phyloP scores from a whole-genome alignment of 1,140 invertebrate species.

The Euglossa dilemma region DNA sequence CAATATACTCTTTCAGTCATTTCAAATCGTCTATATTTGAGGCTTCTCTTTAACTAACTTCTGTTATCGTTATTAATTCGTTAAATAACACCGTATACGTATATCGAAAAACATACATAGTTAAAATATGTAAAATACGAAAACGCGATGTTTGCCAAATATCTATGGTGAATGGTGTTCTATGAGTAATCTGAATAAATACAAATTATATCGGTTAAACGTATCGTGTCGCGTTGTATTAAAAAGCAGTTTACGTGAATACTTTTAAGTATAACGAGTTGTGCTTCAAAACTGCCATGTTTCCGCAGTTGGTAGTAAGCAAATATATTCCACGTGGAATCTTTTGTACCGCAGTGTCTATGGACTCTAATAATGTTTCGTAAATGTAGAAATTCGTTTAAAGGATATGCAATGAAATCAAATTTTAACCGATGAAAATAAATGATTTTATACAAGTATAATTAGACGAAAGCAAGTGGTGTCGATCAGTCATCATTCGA shows the following conservation, averaged over 20 bases:
- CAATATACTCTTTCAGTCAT: too few relatives aligned
- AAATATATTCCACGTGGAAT: not conserved
- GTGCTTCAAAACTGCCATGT: not conserved
- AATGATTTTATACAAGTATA: not conserved
- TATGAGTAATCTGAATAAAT: slow-evolving; percentile 11
- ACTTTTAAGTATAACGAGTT: not conserved
- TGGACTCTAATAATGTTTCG: not conserved
- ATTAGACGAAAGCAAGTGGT: not conserved
- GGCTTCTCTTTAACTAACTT: too few relatives aligned
- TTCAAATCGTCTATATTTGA: too few relatives aligned
- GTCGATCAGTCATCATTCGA: not conserved
- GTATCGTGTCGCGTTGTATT: not conserved
- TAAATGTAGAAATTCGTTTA: not conserved
- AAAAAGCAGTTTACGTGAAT: not conserved
- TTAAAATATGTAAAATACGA: not conserved
- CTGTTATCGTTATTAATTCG: too few relatives aligned
- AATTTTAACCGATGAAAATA: not conserved
- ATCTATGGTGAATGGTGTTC: too few relatives aligned
- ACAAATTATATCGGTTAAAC: not conserved
- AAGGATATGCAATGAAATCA: not conserved
- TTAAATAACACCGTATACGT: too few relatives aligned
- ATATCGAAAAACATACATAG: not conserved
- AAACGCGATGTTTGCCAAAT: not conserved
- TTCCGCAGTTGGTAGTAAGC: not conserved
- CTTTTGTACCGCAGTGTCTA: not conserved